phyloP scores from a whole-genome alignment of 2,888 invertebrate genomes.

The Alloplasta piceator region DNA sequence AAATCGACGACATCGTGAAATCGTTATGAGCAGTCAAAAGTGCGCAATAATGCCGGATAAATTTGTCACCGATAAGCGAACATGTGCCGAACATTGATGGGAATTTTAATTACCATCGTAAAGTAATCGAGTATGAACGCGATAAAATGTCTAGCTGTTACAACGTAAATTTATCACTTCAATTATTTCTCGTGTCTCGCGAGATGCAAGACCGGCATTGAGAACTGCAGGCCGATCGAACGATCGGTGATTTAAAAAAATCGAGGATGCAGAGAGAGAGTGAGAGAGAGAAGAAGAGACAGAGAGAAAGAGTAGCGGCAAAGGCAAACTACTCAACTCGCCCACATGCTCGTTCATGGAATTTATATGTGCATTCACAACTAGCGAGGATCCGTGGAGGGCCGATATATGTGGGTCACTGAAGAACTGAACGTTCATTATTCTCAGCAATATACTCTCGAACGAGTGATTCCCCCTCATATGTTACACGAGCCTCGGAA shows the following conservation, averaged over 20 bases:
- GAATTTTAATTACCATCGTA: neutral
- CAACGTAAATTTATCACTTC: constrained; percentile 18
- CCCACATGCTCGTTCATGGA: constrained; percentile 46
- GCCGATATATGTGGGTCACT: constrained; percentile 55
- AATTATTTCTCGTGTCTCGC: constrained; percentile 16
- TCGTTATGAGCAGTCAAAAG: neutral
- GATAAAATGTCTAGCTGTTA: constrained; percentile 8
- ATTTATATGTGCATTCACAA: constrained; percentile 22
- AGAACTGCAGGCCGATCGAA: constrained; percentile 37
- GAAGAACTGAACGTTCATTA: constrained; percentile 52
- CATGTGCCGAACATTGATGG: neutral
- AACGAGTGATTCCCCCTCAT: constrained; percentile 56
- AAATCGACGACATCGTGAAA: no score
- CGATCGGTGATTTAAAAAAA: constrained; percentile 25
- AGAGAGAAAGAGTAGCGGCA: constrained; percentile 28
- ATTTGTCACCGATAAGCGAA: neutral
- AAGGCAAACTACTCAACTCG: constrained; percentile 46
- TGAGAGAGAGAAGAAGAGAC: constrained; percentile 21
- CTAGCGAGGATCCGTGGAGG: constrained; percentile 23
- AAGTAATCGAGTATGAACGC: neutral
- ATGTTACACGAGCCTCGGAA: constrained; percentile 61
- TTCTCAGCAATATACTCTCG: constrained; percentile 37
- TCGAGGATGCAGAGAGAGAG: no score
- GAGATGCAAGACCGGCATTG: constrained; percentile 33
- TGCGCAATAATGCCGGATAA: neutral